phyloP scores from a whole-genome alignment of 2,888 invertebrate species.

The Eurytoma californica region DNA sequence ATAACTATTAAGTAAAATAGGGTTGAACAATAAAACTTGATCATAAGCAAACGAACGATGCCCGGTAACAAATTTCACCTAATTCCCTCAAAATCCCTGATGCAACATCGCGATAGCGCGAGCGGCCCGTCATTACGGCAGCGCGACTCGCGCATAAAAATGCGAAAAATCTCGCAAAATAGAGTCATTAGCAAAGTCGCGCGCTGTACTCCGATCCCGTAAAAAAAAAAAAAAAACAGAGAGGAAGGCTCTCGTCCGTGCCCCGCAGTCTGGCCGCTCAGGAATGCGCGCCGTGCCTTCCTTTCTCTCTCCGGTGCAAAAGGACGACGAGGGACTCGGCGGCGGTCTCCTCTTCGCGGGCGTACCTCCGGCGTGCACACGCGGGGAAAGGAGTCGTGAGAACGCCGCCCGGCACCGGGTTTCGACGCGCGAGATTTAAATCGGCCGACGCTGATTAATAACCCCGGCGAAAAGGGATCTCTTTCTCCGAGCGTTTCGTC shows the following conservation, averaged over 20 bases:
- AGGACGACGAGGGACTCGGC: too few relatives aligned
- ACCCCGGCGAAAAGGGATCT: slow-evolving; percentile 37
- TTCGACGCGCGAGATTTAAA: slow-evolving; percentile 51
- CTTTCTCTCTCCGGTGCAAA: background rate
- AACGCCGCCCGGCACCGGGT: slow-evolving; percentile 49
- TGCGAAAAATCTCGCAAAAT: slow-evolving; percentile 50
- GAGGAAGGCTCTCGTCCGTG: slow-evolving; percentile 8
- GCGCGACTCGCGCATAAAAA: slow-evolving; percentile 20
- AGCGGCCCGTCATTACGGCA: background rate
- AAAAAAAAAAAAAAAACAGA: slow-evolving; percentile 22
- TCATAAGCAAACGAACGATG: too few relatives aligned
- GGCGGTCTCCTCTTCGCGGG: background rate
- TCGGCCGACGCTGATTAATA: slow-evolving; percentile 53
- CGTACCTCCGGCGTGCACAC: background rate
- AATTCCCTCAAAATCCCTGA: slow-evolving; percentile 20
- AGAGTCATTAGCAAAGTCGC: slow-evolving; percentile 50
- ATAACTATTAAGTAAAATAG: background rate
- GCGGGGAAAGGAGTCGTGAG: slow-evolving; percentile 49
- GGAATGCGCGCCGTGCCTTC: slow-evolving; percentile 24
- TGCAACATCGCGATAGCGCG: slow-evolving; percentile 6
- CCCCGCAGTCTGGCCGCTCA: slow-evolving; percentile 47
- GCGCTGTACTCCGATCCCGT: slow-evolving; percentile 4
- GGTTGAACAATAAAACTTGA: background rate
- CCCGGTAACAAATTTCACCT: slow-evolving; percentile 34
- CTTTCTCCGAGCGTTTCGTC: slow-evolving; percentile 17